Evolutionary conservation across 2,797 vertebrate genomes (phyloP).

Genomic region (Chloroceryle amazona): DNA sequence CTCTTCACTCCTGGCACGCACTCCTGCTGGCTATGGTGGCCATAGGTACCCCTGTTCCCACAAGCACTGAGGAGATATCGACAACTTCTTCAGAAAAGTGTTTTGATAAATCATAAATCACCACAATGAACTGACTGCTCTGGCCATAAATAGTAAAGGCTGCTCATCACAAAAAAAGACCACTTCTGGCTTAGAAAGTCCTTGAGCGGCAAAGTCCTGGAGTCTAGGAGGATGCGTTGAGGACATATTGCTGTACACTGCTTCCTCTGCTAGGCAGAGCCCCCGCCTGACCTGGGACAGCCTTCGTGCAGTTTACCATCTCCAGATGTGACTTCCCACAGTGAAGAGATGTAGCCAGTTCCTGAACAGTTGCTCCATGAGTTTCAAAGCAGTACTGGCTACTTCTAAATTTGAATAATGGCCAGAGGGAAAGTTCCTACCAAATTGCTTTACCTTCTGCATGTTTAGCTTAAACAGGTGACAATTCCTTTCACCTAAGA

Average conservation of each 20-base stretch:
- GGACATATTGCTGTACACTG: rapidly evolving
- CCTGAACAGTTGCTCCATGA: neutral
- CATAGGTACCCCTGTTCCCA: neutral
- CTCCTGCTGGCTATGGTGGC: neutral
- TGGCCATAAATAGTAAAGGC: neutral
- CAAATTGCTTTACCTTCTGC: neutral
- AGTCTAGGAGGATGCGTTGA: neutral
- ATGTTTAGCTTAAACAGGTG: neutral
- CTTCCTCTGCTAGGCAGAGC: neutral
- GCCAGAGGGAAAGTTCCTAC: neutral
- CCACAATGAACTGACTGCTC: neutral
- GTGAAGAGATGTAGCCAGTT: neutral
- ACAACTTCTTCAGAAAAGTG: neutral
- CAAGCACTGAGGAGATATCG: neutral
- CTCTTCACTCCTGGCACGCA: rapidly evolving
- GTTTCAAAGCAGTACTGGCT: neutral
- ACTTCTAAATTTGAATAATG: neutral
- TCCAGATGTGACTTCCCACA: neutral
- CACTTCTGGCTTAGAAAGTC: neutral
- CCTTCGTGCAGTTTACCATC: neutral
- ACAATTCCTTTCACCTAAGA: neutral
- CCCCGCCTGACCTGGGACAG: neutral
- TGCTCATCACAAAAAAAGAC: slow-evolving; percentile 8
- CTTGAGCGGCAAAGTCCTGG: neutral
- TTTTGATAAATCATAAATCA: slow-evolving; percentile 30